Conservation (phyloP, 1,140 invertebrate genomes). For the Euschistus heros region DNA sequence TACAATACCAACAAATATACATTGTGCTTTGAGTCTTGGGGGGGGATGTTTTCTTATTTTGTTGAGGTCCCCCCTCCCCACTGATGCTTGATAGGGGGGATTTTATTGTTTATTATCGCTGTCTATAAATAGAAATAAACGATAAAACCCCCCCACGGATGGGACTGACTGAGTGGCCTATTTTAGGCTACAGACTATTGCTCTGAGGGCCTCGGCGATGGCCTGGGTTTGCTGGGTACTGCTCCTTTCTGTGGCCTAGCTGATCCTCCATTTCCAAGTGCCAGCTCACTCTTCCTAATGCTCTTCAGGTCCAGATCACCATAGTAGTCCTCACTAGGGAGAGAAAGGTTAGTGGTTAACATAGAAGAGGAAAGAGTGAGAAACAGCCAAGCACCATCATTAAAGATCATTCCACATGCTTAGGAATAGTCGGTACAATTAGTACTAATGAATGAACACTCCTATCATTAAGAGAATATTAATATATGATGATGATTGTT, state of each 20-base stretch:
- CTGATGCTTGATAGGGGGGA: neutral
- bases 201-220: slow-evolving; percentile 32
- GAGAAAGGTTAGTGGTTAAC: slow-evolving; percentile 6
- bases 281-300: slow-evolving; percentile 82
- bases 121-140: neutral
- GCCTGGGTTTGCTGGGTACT: slow-evolving; percentile 30
- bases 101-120: neutral
- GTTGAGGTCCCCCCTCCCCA: neutral
- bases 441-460: no score
- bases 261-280: slow-evolving; percentile 60
- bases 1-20: slow-evolving; percentile 16
- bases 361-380: slow-evolving; percentile 4
- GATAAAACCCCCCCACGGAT: slow-evolving; percentile 4
- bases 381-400: neutral
- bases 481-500: no score
- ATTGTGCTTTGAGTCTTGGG: slow-evolving; percentile 16
- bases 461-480: no score
- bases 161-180: neutral
- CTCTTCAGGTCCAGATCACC: slow-evolving; percentile 86
- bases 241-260: slow-evolving; percentile 31
- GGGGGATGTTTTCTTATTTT: neutral
- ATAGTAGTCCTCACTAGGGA: slow-evolving; percentile 85
- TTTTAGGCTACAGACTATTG: neutral
- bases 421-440: no score
- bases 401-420: neutral